Conservation (phyloP, 2,888 invertebrate genomes). For the Chalcosyrphus nemorum region DNA sequence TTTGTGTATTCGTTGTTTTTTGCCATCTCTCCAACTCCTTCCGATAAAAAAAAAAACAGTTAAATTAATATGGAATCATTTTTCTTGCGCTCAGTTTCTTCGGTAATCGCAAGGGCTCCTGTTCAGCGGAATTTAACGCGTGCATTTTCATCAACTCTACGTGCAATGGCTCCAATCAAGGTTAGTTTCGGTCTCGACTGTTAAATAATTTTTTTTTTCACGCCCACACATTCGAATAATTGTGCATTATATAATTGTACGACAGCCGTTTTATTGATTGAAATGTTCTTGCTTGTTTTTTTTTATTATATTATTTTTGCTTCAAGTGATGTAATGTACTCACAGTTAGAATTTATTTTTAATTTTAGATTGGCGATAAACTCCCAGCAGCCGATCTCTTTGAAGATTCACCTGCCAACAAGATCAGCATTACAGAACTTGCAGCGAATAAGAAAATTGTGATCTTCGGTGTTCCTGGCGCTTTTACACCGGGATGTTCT, state of each 20-base stretch:
- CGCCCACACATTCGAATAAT: neutral
- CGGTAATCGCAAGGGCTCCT: conserved; percentile 50
- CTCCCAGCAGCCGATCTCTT: conserved; percentile 91
- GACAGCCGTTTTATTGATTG: conserved; percentile 33
- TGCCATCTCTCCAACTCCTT: neutral
- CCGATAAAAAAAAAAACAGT: conserved; percentile 19
- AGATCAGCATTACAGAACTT: conserved; percentile 89
- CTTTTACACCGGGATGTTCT: conserved; percentile 96
- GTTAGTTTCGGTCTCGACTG: conserved; percentile 76
- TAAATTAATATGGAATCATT: conserved; percentile 65
- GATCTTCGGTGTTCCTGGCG: conserved; percentile 96
- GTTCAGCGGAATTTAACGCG: conserved; percentile 63
- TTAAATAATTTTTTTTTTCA: conserved; percentile 8
- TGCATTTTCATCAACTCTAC: conserved; percentile 77
- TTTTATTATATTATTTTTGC: conserved; percentile 36
- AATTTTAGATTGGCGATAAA: conserved; percentile 90
- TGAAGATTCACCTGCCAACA: conserved; percentile 93
- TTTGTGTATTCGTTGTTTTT: conserved; percentile 11
- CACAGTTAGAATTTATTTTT: conserved; percentile 16
- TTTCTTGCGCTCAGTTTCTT: conserved; percentile 65
- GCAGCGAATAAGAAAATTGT: conserved; percentile 91
- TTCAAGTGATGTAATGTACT: conserved; percentile 35
- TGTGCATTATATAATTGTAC: conserved; percentile 20
- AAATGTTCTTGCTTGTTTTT: conserved; percentile 8
- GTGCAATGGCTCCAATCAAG: conserved; percentile 80